Evolutionary conservation across 1,140 invertebrate genomes (phyloP), one percentile per base, ranked within the genome.

Genomic region (Tyrophagus putrescentiae): DNA sequence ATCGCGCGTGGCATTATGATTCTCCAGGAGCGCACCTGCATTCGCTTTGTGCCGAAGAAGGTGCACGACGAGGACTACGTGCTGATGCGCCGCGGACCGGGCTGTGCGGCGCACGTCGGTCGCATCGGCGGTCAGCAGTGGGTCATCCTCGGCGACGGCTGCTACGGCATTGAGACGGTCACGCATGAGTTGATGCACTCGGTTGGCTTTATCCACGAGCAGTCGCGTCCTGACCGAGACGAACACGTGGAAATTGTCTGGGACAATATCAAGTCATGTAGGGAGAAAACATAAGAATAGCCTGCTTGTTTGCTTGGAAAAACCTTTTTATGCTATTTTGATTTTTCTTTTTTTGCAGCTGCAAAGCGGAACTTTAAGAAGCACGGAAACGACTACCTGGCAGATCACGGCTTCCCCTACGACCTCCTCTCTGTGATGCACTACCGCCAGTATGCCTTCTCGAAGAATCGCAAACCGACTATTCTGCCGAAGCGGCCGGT

Each of bases 181-280:
- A 64, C 69, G 11, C 71, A 72, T 57, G 69, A 71, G 45, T 42
- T 72, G 9, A 64, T 64, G 18, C 72, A 72, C 45, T 72, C 70
- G 0, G 61, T 74, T 3, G 74, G 73, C 1, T 70, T 73, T 52
- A 66, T 67, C 18, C 73, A 75, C 57, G 72, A 75, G 59, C 74
- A 75, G 39, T 68, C 65, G 1, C 58, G 73, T 21, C 68, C 72
- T 0, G 73, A 75, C 60, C 57, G 74, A 21, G 72, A 75, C 62
- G 58, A 67, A 2, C 68, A 69, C 60, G 67, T 75, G 3, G 57
- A 42, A 4, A 70, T 75, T 21, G 41, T 66, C 21, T 48, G 60
- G 23, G 42, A 65, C 23, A 74, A 75, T 48, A 65, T 72, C 41
- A 52, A 54, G 39, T 18, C 59, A 11, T 59, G 60, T 64, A 60